These are phyloP conservation scores for Rhabdomys dilectus DNA, from an alignment of 2,113 vertebrate species.

Conservation along the genomic window DNA sequence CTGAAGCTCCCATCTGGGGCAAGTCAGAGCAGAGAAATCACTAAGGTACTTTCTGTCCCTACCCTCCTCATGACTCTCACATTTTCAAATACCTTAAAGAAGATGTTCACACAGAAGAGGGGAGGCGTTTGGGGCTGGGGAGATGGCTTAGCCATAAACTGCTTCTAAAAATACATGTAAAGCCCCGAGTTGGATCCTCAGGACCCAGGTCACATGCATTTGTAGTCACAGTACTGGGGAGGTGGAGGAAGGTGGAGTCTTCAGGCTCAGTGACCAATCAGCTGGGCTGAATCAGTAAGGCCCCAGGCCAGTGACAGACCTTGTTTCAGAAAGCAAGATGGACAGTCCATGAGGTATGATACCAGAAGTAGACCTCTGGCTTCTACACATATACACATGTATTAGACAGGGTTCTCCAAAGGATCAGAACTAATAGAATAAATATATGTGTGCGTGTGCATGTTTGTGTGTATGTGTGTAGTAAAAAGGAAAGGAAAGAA, in stretches of 20 bases:
- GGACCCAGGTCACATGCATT: not conserved
- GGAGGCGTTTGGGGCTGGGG: not conserved
- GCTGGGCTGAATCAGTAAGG: not conserved
- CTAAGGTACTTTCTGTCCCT: not conserved
- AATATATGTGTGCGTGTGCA: not conserved
- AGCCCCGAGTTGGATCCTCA: not conserved
- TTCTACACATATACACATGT: not conserved
- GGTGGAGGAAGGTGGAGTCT: not conserved
- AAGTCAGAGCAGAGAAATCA: not conserved
- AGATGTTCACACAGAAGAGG: not conserved
- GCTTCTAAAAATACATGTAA: not conserved
- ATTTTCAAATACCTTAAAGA: not conserved
- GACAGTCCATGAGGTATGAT: too few species aligned
- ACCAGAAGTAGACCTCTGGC: not conserved
- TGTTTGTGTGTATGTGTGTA: not conserved
- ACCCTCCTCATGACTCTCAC: not conserved
- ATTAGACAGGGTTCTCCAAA: not conserved
- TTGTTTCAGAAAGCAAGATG: not conserved
- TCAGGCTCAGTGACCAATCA: too few species aligned
- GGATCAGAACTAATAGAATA: not conserved
- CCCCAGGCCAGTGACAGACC: not conserved
- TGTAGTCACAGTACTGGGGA: not conserved
- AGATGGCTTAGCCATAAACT: not conserved
- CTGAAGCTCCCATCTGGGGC: not conserved
- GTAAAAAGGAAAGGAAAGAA: not conserved